Base-by-base conservation (phyloP, 2,797 vertebrate genomes). In the Etheostoma nigrum region DNA sequence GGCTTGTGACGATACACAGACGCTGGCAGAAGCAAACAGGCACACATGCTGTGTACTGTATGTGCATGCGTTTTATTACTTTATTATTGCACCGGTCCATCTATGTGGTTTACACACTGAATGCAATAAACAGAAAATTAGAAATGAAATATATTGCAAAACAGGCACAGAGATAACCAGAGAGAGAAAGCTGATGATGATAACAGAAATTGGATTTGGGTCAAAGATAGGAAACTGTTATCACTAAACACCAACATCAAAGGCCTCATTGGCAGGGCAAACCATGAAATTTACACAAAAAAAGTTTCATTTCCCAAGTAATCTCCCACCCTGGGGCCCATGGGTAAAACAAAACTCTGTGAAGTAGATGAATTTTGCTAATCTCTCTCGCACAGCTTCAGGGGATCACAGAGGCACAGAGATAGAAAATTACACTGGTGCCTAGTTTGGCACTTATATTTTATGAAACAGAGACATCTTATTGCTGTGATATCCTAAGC, bases 271-370 rank as follows among this genome's bases (percentile, higher is more conserved):
- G 82, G 82, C 83, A 67, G 61, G 30, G 72, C 45, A 71, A 86
- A 78, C 55, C 72, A 81, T 73, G 49, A 74, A 86, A 90, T 72
- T 86, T 88, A 48, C 53, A 52, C 58, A 45, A 72, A 79, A 72
- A 72, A 74, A 85, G 86, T 83, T 88, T 89, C 79, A 86, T 88
- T 92, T 93, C 65, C 67, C 30, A 69, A 89, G 79, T 91, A 90
- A 90, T 92, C 91, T 85, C 70, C 74, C 69, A 67, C 76, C 89
- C 90, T 3, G 67, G 64, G 88, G 91, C 90, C 51, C 27, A 7
- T 92, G 91, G 90, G 85, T 93, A 91, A 91, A 92, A 92, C 89
- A 89, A 89, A 92, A 91, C 78, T 86, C 84, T 87, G 75, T 84
- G 87, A 92, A 91, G 86, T 82, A 77, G 85, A 92, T 88, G 85